These are phyloP conservation scores for Diarsia mendica DNA, from an alignment of 2,888 invertebrate species.

Conservation along the genomic window DNA sequence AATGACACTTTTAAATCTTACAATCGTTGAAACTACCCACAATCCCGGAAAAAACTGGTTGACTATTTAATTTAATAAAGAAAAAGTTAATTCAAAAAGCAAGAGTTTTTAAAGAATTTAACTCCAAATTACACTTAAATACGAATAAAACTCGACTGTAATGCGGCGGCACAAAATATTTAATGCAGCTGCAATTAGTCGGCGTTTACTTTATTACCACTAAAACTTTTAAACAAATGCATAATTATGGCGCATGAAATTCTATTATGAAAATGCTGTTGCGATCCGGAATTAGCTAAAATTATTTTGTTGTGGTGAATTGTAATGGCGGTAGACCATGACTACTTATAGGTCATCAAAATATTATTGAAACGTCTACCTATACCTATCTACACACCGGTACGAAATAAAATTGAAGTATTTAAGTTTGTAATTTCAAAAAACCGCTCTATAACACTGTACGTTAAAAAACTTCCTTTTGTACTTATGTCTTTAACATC, in stretches of 20 bases:
- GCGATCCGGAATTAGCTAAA: constrained; percentile 10
- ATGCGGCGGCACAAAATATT: constrained; percentile 35
- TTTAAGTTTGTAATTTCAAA: too few species aligned
- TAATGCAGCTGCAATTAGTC: constrained; percentile 49
- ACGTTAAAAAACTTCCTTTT: too few species aligned
- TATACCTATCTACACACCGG: background rate
- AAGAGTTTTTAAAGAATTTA: constrained; percentile 27
- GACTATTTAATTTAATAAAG: constrained; percentile 3
- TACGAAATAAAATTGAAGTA: too few species aligned
- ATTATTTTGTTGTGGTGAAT: background rate
- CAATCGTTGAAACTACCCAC: background rate
- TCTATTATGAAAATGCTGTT: constrained; percentile 1
- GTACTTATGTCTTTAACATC: too few species aligned
- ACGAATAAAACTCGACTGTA: constrained; percentile 30
- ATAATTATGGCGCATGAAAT: constrained; percentile 29
- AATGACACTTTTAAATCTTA: background rate
- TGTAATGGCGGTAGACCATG: background rate
- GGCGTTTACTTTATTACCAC: constrained; percentile 45
- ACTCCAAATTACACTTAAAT: constrained; percentile 39
- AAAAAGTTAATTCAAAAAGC: background rate
- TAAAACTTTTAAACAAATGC: constrained; percentile 42
- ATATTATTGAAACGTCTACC: background rate
- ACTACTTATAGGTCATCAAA: background rate
- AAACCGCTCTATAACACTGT: too few species aligned
- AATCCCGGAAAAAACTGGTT: background rate